Conservation (phyloP, 1,140 invertebrate genomes). For the Idris sp. region DNA sequence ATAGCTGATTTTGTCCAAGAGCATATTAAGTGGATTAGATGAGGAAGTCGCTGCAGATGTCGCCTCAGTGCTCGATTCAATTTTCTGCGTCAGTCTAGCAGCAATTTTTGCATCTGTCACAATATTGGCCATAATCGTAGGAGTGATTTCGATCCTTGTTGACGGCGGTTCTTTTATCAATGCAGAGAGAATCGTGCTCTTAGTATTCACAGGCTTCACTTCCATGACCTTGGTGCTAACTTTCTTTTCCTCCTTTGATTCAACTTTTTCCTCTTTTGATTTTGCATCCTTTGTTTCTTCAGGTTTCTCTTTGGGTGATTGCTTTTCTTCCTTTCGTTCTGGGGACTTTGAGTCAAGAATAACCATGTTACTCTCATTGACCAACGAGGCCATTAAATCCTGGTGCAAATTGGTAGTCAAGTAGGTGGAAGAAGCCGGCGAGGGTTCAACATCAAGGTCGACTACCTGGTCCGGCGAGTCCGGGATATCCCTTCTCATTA, state of each 20-base stretch:
- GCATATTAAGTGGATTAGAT: constrained; percentile 36
- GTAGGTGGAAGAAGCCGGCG: constrained; percentile 71
- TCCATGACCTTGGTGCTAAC: too few relatives aligned
- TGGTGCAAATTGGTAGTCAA: constrained; percentile 73
- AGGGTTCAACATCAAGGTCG: constrained; percentile 75
- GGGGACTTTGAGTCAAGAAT: constrained; percentile 82
- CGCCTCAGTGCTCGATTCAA: constrained; percentile 27
- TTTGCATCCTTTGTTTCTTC: constrained; percentile 30
- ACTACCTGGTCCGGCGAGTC: constrained; percentile 80
- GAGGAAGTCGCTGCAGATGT: not conserved
- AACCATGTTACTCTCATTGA: constrained; percentile 81
- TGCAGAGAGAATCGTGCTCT: constrained; percentile 39
- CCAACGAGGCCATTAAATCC: constrained; percentile 75
- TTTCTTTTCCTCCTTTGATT: constrained; percentile 41
- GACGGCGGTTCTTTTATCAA: constrained; percentile 36
- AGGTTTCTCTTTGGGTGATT: constrained; percentile 51
- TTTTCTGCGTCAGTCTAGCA: constrained; percentile 67
- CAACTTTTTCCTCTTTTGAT: constrained; percentile 33
- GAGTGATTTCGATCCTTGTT: constrained; percentile 22
- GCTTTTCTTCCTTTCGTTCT: constrained; percentile 73
- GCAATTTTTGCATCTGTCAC: constrained; percentile 72
- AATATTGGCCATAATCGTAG: constrained; percentile 66
- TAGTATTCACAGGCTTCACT: constrained; percentile 6
- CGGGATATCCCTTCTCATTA: constrained; percentile 69
- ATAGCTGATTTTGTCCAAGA: constrained; percentile 46